Percentiles rank a stretch among this genome's conserved stretches.
Evolutionary conservation across 2,888 invertebrate genomes (phyloP).

Genomic region (Caradrina kadenii): DNA sequence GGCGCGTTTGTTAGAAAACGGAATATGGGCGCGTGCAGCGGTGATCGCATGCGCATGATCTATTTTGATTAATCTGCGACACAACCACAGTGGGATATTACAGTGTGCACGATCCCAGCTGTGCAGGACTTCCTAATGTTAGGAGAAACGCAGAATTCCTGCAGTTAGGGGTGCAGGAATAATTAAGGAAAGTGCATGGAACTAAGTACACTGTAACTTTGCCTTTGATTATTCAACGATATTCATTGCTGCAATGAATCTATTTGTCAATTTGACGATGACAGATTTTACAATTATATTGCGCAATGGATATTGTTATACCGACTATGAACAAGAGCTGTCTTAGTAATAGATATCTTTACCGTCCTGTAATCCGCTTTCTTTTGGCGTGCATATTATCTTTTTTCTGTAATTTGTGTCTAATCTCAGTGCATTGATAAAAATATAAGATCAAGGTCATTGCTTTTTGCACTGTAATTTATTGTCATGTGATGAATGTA

Average conservation of each 20-base stretch:
- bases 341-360: background rate
- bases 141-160: background rate
- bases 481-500: slow-evolving; percentile 23
- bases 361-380: slow-evolving; percentile 30
- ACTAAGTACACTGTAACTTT: background rate
- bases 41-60: background rate
- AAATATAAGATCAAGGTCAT: background rate
- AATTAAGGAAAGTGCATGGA: too few species aligned
- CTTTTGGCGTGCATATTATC: slow-evolving; percentile 11
- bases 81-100: background rate
- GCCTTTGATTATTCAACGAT: background rate
- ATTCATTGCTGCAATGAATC: background rate
- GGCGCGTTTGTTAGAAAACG: slow-evolving; percentile 22
- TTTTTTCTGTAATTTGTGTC: slow-evolving; percentile 16
- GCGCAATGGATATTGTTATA: background rate
- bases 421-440: slow-evolving; percentile 19
- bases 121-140: background rate
- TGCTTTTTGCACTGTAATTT: slow-evolving; percentile 30
- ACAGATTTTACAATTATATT: background rate
- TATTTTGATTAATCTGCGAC: background rate
- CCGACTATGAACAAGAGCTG: too few species aligned
- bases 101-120: background rate
- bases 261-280: background rate
- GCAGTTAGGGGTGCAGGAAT: too few species aligned
- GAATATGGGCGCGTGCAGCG: background rate